Conservation (phyloP, 2,797 vertebrate species). For the Rousettus madagascariensis region DNA sequence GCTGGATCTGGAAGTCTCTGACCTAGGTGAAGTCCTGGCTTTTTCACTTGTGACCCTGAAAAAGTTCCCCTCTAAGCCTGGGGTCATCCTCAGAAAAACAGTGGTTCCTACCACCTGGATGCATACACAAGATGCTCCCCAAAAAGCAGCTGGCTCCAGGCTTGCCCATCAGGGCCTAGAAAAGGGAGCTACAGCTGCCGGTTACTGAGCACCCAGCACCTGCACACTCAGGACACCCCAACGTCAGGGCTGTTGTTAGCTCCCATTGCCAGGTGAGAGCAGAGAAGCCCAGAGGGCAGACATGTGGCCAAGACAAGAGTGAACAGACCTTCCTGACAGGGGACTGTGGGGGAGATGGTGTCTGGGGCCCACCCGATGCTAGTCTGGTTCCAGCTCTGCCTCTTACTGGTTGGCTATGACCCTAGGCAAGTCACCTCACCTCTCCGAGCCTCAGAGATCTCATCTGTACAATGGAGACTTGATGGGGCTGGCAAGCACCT, state of each 20-base stretch:
- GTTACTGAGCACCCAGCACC: background rate
- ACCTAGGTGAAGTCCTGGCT: background rate
- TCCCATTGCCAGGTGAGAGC: background rate
- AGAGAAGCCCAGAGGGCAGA: background rate
- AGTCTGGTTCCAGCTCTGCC: background rate
- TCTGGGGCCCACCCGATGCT: background rate
- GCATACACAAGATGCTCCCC: rapidly evolving
- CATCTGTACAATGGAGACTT: background rate
- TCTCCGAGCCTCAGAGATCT: background rate
- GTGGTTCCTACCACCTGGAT: too few relatives aligned
- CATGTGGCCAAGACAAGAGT: background rate
- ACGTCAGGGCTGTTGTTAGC: background rate
- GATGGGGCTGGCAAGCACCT: too few relatives aligned
- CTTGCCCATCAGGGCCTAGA: background rate
- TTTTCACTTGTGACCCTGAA: background rate
- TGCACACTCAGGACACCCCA: background rate
- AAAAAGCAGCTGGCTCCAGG: too few relatives aligned
- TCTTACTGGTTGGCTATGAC: background rate
- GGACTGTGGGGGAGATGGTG: rapidly evolving
- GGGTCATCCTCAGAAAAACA: background rate
- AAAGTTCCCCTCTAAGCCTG: background rate
- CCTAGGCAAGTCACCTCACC: background rate
- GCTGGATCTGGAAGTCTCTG: background rate
- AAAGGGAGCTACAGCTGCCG: background rate
- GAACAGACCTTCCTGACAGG: background rate